Evolutionary conservation across 2,113 vertebrate genomes (phyloP), one percentile per base, ranked within the genome.

Genomic region (Triplophysa dalaica): DNA sequence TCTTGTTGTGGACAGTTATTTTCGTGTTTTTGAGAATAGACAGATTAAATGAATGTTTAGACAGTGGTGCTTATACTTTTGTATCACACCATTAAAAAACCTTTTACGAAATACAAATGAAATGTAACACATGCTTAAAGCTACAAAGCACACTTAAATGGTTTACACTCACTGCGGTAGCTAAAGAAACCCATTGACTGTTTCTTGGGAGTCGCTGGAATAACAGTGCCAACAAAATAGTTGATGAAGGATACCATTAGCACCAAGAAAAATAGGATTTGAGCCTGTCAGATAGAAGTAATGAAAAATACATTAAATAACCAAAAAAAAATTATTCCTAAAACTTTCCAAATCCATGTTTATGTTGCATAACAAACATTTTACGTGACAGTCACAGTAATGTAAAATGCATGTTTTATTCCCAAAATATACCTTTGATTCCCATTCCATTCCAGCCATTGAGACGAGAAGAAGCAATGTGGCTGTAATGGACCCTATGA

Each of bases 391-490:
- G 1, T 19, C 10, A 33, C 68, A n/a, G 8, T 52, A 19, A 17
- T 29, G 68, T 70, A 19, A 70, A 70, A 58, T 9, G 19, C 0
- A 21, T 70, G 68, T 38, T 29, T 72, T 8, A 58, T 58, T 16
- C n/a, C n/a, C 2, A 11, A 33, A 61, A 6, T 17, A 10, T 80
- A 91, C 90, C 90, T 93, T 92, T 9, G 90, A 89, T 70, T 91
- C 89, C 93, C 92, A 93, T 80, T 91, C 89, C 89, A 93, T 89
- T 68, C 91, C 89, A 66, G 90, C 91, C 83, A 93, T 29, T 22
- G 89, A 89, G 22, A 93, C 87, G 45, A 90, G 66, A 22, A 93
- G 85, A 48, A 94, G 89, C 41, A 85, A 0, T 0, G 88, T 93
- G 65, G 92, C 64, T 0, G 90, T 94, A 81, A 92, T 79, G 54